Percentiles rank a stretch among this genome's conserved stretches.
phyloP scores from a whole-genome alignment of 2,888 invertebrate genomes.

The Trachelus troglodyta region DNA sequence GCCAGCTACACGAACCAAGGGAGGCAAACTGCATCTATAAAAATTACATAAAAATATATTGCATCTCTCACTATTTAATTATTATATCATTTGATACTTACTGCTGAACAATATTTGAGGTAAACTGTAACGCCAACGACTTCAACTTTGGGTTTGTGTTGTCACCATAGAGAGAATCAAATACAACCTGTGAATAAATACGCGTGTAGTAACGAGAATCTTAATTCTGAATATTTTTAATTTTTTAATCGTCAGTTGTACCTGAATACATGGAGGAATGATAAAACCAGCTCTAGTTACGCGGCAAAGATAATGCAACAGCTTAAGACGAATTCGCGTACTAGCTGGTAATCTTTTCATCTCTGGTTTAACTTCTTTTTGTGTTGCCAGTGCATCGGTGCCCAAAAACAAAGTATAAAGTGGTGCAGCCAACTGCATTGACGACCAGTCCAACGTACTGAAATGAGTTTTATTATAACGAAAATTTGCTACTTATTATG shows the following conservation, averaged over 20 bases:
- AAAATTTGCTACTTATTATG: neutral
- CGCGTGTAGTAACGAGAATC: neutral
- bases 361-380: slow-evolving; percentile 70
- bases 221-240: neutral
- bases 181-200: slow-evolving; percentile 74
- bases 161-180: slow-evolving; percentile 86
- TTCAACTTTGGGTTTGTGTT: slow-evolving; percentile 87
- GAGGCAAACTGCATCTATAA: slow-evolving; percentile 72
- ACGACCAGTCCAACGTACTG: slow-evolving; percentile 84
- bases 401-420: slow-evolving; percentile 86
- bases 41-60: slow-evolving; percentile 16
- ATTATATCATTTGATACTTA: slow-evolving; percentile 66
- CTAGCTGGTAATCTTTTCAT: slow-evolving; percentile 83
- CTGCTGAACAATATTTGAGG: slow-evolving; percentile 84
- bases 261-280: slow-evolving; percentile 85
- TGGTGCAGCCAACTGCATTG: slow-evolving; percentile 75
- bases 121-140: slow-evolving; percentile 83
- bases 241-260: slow-evolving; percentile 48
- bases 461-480: slow-evolving; percentile 37
- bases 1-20: slow-evolving; percentile 75
- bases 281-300: slow-evolving; percentile 78
- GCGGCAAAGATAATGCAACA: slow-evolving; percentile 84
- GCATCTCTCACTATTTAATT: neutral
- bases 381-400: slow-evolving; percentile 69
- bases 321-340: slow-evolving; percentile 85